These are phyloP conservation scores for Holacanthella duospinosa DNA, from an alignment of 2,888 invertebrate species.

Conservation along the genomic window DNA sequence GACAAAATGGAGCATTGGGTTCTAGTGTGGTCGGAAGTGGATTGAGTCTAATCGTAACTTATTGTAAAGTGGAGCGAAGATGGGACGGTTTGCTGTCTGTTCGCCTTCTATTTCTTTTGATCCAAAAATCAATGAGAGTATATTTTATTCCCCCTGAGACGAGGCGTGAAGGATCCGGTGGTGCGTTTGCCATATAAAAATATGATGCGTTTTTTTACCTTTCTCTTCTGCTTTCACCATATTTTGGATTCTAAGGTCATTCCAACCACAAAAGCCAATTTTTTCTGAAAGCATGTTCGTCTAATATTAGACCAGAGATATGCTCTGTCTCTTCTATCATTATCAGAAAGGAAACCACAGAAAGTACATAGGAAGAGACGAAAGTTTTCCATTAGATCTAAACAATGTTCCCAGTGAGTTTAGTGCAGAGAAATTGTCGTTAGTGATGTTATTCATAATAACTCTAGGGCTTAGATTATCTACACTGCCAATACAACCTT, in stretches of 20 bases:
- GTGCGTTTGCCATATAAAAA: neutral
- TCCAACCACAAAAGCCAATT: neutral
- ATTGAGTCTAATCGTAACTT: no score
- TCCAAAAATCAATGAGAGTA: conserved; percentile 9
- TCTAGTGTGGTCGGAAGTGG: no score
- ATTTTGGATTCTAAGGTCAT: conserved; percentile 1
- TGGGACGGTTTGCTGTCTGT: neutral
- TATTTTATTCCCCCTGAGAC: conserved; percentile 9
- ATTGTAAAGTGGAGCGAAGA: conserved; percentile 2
- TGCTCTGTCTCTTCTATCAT: neutral
- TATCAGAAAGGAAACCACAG: neutral
- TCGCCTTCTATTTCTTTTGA: conserved; percentile 1
- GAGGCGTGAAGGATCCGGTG: conserved; percentile 1
- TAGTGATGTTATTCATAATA: no score
- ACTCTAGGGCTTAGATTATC: no score
- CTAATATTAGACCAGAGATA: neutral
- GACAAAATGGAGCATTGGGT: no score
- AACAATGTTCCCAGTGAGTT: no score
- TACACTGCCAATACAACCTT: no score
- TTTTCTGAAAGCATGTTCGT: neutral
- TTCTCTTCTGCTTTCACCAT: conserved; percentile 1
- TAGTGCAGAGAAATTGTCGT: no score
- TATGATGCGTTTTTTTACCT: conserved; percentile 1
- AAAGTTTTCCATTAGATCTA: no score
- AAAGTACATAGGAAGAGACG: no score